Conservation (phyloP, 2,888 invertebrate genomes). For the Anaspis maculata region DNA sequence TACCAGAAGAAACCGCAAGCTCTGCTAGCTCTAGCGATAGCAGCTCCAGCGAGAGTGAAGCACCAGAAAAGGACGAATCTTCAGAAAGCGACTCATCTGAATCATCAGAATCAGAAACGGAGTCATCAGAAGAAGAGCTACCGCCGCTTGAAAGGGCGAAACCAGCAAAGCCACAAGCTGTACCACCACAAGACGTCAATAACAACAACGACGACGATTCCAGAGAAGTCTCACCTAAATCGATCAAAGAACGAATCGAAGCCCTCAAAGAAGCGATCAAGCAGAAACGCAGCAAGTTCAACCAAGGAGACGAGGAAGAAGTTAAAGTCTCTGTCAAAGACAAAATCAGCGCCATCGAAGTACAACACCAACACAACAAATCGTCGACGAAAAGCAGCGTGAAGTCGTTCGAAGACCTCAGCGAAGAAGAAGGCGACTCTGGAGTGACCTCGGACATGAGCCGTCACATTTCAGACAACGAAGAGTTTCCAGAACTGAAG, state of each 20-base stretch:
- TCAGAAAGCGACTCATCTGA: slow-evolving; percentile 17
- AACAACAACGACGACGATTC: slow-evolving; percentile 17
- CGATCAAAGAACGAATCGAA: slow-evolving; percentile 37
- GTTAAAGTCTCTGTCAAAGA: slow-evolving; percentile 23
- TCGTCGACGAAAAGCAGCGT: slow-evolving; percentile 31
- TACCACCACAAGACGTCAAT: slow-evolving; percentile 11
- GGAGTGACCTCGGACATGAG: slow-evolving; percentile 65
- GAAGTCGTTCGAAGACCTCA: slow-evolving; percentile 38
- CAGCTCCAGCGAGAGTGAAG: slow-evolving; percentile 29
- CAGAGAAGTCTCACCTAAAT: slow-evolving; percentile 20
- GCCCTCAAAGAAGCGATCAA: slow-evolving; percentile 33
- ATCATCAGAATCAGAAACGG: slow-evolving; percentile 14
- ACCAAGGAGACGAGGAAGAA: slow-evolving; percentile 17
- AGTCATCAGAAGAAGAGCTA: neutral
- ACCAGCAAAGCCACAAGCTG: slow-evolving; percentile 16
- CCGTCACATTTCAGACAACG: slow-evolving; percentile 57
- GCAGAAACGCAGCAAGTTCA: slow-evolving; percentile 18
- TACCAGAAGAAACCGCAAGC: slow-evolving; percentile 15
- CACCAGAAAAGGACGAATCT: slow-evolving; percentile 7
- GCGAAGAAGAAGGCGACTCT: slow-evolving; percentile 58
- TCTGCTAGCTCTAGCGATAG: slow-evolving; percentile 36
- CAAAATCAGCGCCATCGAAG: slow-evolving; percentile 24
- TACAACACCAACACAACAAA: too few relatives aligned
- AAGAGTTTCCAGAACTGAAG: slow-evolving; percentile 52
- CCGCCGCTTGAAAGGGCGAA: too few relatives aligned